Conservation (phyloP, 2,888 invertebrate genomes). For the Gisinianus flammeolus region DNA sequence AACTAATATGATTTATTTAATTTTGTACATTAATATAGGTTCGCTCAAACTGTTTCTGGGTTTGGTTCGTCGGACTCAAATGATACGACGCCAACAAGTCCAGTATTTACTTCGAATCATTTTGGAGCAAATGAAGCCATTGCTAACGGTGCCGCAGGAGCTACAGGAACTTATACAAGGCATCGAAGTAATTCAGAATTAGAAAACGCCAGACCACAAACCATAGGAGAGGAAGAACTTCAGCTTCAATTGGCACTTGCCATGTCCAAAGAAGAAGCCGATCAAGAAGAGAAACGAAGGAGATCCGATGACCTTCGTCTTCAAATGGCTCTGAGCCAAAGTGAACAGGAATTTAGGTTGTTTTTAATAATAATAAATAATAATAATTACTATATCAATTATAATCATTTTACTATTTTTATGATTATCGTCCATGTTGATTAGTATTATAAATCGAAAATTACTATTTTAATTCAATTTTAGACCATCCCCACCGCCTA, state of each 20-base stretch:
- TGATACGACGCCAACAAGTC: slow-evolving; percentile 71
- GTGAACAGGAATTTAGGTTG: slow-evolving; percentile 89
- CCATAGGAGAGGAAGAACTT: slow-evolving; percentile 96
- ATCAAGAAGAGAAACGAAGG: slow-evolving; percentile 90
- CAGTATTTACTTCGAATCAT: slow-evolving; percentile 60
- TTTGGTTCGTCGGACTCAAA: slow-evolving; percentile 68
- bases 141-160: slow-evolving; percentile 45
- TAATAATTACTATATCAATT: slow-evolving; percentile 10
- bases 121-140: slow-evolving; percentile 43
- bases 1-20: too few relatives aligned
- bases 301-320: slow-evolving; percentile 95
- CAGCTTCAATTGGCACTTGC: slow-evolving; percentile 97
- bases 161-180: slow-evolving; percentile 39
- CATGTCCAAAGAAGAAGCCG: slow-evolving; percentile 98
- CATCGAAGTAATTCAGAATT: slow-evolving; percentile 67
- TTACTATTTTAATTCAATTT: too few relatives aligned
- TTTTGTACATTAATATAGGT: slow-evolving; percentile 63
- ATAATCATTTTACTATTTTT: neutral
- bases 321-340: slow-evolving; percentile 93
- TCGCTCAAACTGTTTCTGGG: slow-evolving; percentile 83
- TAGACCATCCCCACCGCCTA: slow-evolving; percentile 37
- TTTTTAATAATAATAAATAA: slow-evolving; percentile 59
- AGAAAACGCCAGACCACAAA: slow-evolving; percentile 93
- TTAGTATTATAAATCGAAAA: too few relatives aligned
- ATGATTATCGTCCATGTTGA: neutral